Evolutionary conservation across 2,888 invertebrate species (phyloP).

Genomic region (Leptothorax acervorum): DNA sequence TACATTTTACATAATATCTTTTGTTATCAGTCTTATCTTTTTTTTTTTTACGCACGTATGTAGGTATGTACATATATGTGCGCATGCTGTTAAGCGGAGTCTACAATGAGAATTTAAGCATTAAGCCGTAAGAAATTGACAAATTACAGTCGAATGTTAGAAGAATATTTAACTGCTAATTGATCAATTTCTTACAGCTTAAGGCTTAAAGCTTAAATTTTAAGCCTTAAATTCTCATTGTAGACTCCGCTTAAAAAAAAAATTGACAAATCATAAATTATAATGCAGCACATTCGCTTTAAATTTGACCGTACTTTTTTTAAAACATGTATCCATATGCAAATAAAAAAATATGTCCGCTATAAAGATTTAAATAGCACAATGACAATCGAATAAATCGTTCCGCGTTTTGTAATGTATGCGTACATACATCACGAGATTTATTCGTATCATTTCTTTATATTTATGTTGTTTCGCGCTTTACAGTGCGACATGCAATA

Average conservation of each 20-base stretch:
- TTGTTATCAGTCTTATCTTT: neutral
- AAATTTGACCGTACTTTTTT: neutral
- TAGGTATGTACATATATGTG: neutral
- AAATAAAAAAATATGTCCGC: neutral
- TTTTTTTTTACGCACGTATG: neutral
- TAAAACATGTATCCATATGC: neutral
- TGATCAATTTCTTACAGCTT: too few relatives aligned
- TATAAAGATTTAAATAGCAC: neutral
- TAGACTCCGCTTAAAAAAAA: neutral
- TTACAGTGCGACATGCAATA: neutral
- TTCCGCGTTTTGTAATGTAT: neutral
- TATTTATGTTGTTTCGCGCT: neutral
- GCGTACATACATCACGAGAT: neutral
- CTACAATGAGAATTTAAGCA: too few relatives aligned
- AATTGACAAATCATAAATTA: neutral
- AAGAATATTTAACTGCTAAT: too few relatives aligned
- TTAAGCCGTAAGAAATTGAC: too few relatives aligned
- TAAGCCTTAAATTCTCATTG: too few relatives aligned
- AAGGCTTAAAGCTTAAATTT: too few relatives aligned
- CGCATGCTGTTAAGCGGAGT: too few relatives aligned
- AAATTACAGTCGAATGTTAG: too few relatives aligned
- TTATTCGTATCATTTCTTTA: constrained; percentile 19
- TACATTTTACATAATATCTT: neutral
- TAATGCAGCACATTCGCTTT: neutral
- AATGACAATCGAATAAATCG: neutral